Percentiles rank a stretch among this genome's conserved stretches.
Evolutionary conservation across 2,797 vertebrate genomes (phyloP).

Genomic region (Sarcoramphus papa): DNA sequence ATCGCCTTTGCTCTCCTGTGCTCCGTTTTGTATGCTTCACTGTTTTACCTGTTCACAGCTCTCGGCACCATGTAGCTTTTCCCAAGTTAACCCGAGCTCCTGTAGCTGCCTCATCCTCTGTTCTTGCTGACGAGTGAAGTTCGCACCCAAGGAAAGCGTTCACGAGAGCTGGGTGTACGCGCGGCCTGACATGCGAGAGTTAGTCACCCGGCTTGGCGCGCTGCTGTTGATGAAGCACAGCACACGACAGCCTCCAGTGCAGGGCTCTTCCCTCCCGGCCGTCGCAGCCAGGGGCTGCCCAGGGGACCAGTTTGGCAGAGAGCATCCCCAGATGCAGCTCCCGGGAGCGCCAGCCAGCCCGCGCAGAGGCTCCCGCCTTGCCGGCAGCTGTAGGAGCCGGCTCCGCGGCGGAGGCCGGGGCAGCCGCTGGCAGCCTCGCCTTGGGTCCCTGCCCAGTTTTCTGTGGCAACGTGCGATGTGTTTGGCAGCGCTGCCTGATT

Average conservation of each 20-base stretch:
- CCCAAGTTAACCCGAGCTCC: neutral
- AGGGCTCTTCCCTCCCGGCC: neutral
- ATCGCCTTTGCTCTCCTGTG: neutral
- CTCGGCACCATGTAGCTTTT: neutral
- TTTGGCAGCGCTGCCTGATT: neutral
- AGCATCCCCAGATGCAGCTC: neutral
- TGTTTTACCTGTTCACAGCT: neutral
- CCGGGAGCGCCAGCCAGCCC: rapidly evolving
- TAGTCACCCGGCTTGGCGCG: neutral
- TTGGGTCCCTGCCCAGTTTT: neutral
- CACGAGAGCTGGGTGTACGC: neutral
- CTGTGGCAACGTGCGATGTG: rapidly evolving
- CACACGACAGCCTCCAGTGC: neutral
- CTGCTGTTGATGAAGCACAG: neutral
- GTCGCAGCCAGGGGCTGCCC: neutral
- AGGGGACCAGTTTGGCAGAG: neutral
- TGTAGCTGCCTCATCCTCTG: neutral
- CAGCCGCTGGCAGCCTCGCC: no score
- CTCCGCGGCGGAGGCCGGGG: neutral
- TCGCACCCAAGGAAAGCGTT: neutral
- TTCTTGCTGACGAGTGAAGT: neutral
- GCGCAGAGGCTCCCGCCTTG: neutral
- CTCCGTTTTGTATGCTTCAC: rapidly evolving
- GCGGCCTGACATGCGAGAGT: neutral
- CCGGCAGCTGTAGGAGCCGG: neutral